Conservation (phyloP, 2,113 vertebrate species). For the Candoia aspera region DNA sequence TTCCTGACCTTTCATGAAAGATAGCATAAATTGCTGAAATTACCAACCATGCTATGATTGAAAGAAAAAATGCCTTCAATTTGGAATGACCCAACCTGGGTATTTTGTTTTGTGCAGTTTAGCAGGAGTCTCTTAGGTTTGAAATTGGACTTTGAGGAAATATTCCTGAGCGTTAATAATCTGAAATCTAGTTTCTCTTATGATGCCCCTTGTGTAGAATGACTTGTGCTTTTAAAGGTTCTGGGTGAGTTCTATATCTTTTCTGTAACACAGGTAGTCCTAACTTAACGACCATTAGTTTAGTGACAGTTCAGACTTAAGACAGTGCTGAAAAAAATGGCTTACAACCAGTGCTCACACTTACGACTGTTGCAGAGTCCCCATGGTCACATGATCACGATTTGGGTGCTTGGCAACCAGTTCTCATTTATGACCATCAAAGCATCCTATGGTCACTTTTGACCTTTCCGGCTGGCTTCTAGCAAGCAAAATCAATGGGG, state of each 20-base stretch:
- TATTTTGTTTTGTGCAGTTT: neutral
- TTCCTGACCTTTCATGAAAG: neutral
- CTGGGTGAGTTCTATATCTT: conserved; percentile 4
- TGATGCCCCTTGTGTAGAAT: neutral
- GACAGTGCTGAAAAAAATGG: no score
- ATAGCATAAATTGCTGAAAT: neutral
- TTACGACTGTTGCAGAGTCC: no score
- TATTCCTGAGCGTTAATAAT: neutral
- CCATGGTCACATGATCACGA: no score
- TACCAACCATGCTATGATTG: neutral
- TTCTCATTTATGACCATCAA: no score
- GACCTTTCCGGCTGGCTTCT: no score
- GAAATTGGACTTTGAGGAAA: neutral
- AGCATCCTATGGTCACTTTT: no score
- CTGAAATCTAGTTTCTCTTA: neutral
- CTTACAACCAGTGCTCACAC: no score
- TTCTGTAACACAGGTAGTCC: neutral
- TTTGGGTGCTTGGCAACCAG: no score
- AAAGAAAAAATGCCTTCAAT: neutral
- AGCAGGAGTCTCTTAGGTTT: neutral
- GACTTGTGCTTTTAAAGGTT: conserved; percentile 13
- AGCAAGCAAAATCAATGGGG: no score
- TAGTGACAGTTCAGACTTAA: no score
- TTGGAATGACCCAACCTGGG: neutral
- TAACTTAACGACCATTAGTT: no score